Conservation (phyloP, 2,888 invertebrate genomes). For the Molanna angustata region DNA sequence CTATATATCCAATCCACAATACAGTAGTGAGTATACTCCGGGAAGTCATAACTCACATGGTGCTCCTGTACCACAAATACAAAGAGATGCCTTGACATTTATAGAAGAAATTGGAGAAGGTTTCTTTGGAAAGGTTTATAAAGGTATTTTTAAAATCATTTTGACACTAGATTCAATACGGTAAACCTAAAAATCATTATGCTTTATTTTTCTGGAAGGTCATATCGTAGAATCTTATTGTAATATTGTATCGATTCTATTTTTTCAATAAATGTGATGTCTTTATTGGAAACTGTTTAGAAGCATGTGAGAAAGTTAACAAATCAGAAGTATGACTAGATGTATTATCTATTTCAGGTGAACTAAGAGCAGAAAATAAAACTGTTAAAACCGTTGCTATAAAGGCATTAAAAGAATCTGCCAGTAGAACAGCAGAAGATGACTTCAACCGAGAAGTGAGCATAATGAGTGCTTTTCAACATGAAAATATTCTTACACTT, state of each 20-base stretch:
- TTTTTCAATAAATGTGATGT: too few relatives aligned
- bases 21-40: conserved; percentile 58
- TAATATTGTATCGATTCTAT: too few relatives aligned
- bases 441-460: conserved; percentile 81
- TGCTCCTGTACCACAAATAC: conserved; percentile 56
- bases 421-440: conserved; percentile 72
- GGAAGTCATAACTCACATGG: conserved; percentile 40
- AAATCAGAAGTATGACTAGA: too few relatives aligned
- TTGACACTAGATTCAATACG: too few relatives aligned
- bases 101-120: conserved; percentile 82
- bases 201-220: too few relatives aligned
- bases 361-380: conserved; percentile 46
- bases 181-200: too few relatives aligned
- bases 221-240: too few relatives aligned
- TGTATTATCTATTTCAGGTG: conserved; percentile 45
- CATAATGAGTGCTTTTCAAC: conserved; percentile 78
- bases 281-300: too few relatives aligned
- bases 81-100: conserved; percentile 65
- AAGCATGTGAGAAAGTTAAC: too few relatives aligned
- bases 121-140: conserved; percentile 85
- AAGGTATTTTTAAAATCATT: too few relatives aligned
- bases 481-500: conserved; percentile 75
- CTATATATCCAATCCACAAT: conserved; percentile 75
- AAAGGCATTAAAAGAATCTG: conserved; percentile 76
- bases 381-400: conserved; percentile 64